A percentile compares a stretch with the other conserved stretches of the same genome.
phyloP scores from a whole-genome alignment of 2,888 invertebrate species.

The Heteropelma amictum region DNA sequence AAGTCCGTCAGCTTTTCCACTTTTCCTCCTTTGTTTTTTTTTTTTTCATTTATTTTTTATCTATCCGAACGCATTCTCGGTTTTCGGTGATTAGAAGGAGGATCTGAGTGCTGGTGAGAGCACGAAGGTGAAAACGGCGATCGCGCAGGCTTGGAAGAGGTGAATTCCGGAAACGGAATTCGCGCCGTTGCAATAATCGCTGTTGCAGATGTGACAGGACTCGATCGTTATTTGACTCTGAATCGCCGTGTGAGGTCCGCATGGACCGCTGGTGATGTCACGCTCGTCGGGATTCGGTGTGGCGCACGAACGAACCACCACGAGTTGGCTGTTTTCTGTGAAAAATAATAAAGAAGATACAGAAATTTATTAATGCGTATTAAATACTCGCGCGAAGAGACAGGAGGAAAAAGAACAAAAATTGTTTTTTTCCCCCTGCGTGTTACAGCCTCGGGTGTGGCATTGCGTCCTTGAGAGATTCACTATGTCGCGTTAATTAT shows the following conservation, averaged over 20 bases:
- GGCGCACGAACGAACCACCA: constrained; percentile 69
- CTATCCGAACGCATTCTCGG: background rate
- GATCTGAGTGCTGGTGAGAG: constrained; percentile 53
- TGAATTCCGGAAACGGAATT: constrained; percentile 62
- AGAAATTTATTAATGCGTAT: background rate
- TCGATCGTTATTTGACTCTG: constrained; percentile 64
- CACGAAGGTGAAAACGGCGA: constrained; percentile 59
- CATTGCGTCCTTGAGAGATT: constrained; percentile 66
- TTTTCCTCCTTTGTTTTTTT: background rate
- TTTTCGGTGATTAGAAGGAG: constrained; percentile 42
- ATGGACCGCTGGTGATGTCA: constrained; percentile 68
- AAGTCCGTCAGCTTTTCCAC: background rate
- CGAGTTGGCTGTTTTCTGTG: constrained; percentile 67
- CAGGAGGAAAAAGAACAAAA: background rate
- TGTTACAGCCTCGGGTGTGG: constrained; percentile 62
- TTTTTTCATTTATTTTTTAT: background rate
- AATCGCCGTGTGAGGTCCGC: constrained; percentile 59
- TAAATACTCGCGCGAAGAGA: background rate
- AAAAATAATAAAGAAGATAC: background rate
- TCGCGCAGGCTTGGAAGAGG: constrained; percentile 58
- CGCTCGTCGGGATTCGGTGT: constrained; percentile 69
- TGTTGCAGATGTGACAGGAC: constrained; percentile 73
- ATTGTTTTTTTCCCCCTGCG: too few relatives aligned
- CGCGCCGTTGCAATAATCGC: constrained; percentile 72
- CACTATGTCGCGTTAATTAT: constrained; percentile 64